Evolutionary conservation across 2,888 invertebrate genomes (phyloP), one percentile per base, ranked within the genome.

Genomic region (Coenonympha arcania): DNA sequence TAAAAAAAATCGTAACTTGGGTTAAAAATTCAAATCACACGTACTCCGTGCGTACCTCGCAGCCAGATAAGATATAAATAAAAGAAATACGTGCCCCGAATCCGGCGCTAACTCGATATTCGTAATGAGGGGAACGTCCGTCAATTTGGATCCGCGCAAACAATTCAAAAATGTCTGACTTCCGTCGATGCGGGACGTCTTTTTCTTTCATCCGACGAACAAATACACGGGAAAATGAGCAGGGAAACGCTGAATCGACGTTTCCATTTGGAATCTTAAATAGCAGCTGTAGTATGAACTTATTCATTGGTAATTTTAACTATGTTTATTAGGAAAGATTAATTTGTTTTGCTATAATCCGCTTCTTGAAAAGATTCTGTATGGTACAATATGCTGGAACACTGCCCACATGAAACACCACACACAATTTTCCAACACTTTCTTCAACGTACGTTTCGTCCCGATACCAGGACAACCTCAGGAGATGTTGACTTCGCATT

Each of bases 91-190:
- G 55, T 58, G 58, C 55, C 54, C 36, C 39, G 59, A 60, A 51
- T 59, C 30, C 43, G 47, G 28, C 37, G 48, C 51, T 53, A 55
- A 57, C 56, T 58, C 57, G 57, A 64, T 66, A 59, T 67, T 61
- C 61, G 58, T 71, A 71, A 74, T 68, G 69, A 71, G 66, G 58
- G 58, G 63, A 66, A 65, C 65, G 63, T 62, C 57, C 61, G 61
- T 63, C 71, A 70, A 71, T 76, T 73, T 70, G 67, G 71, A 74
- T 77, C 69, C 70, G 45, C 28, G 36, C 45, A 68, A 69, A 69
- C 61, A 68, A 37, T 37, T 66, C 67, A 54, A 58, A 62, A 66
- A 68, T 66, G 68, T 66, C 65, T 26, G 64, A 59, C 53, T 42
- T 47, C 20, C 56, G 36, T 46, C 50, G 42, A 42, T 22, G 8